Percentiles rank a stretch among this genome's conserved stretches.
phyloP scores from a whole-genome alignment of 2,797 vertebrate genomes.

The Urophycis tenuis region DNA sequence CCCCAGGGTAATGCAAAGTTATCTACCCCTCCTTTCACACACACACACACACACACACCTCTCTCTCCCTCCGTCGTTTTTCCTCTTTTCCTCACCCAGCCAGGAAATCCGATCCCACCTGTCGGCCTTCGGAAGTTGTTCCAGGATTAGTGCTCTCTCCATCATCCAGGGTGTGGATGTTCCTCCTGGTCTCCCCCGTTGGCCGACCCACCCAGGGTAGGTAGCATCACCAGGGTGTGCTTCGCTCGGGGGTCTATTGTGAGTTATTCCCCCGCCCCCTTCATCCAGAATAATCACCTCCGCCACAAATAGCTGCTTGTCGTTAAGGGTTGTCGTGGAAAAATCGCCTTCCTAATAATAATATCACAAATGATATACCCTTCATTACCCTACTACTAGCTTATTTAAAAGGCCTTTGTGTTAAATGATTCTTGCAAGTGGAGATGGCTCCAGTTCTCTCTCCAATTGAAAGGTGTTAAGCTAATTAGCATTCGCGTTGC shows the following conservation, averaged over 20 bases:
- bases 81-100: conserved; percentile 29
- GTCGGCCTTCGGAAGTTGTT: conserved; percentile 57
- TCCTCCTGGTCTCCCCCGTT: conserved; percentile 2
- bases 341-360: background rate
- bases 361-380: background rate
- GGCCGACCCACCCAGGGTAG: background rate
- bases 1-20: conserved; percentile 44
- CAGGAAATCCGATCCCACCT: conserved; percentile 47
- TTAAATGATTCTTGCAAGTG: background rate
- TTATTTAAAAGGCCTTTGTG: background rate
- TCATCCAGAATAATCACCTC: no score
- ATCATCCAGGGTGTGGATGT: conserved; percentile 44
- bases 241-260: no score
- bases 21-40: conserved; percentile 36
- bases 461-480: background rate
- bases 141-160: conserved; percentile 61
- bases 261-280: no score
- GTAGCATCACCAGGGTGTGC: no score
- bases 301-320: background rate
- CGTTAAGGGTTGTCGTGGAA: background rate
- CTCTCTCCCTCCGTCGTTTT: conserved; percentile 18
- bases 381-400: background rate
- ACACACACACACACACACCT: conserved; percentile 18
- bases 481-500: background rate
- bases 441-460: background rate